phyloP scores from a whole-genome alignment of 2,888 invertebrate genomes.

The Cataglyphis albicans region DNA sequence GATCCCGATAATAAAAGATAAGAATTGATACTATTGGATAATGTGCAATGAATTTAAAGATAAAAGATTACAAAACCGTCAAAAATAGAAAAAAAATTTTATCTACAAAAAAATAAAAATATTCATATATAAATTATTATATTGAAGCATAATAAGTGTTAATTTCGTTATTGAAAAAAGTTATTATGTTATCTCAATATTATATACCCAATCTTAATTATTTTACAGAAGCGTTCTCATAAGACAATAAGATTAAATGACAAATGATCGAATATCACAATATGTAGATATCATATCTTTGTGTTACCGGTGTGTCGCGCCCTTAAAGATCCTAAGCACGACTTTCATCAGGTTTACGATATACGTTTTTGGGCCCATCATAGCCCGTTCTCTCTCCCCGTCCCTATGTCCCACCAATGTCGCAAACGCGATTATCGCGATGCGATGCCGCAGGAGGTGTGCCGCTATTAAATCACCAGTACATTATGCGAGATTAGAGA shows the following conservation, averaged over 20 bases:
- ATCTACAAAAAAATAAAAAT: background rate
- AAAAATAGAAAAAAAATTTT: background rate
- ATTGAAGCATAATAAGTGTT: background rate
- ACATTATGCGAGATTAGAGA: constrained; percentile 83
- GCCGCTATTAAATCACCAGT: constrained; percentile 79
- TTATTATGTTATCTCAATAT: background rate
- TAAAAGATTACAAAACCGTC: background rate
- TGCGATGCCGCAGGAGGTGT: constrained; percentile 46
- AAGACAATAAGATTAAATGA: background rate
- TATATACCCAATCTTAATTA: background rate
- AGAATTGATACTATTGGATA: background rate
- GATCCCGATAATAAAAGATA: background rate
- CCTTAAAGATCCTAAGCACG: background rate
- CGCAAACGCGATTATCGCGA: constrained; percentile 49
- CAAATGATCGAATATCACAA: constrained; percentile 1
- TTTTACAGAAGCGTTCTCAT: background rate
- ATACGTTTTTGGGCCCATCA: constrained; percentile 34
- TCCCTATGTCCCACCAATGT: constrained; percentile 18
- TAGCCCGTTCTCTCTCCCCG: background rate
- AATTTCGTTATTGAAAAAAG: background rate
- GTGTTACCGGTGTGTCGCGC: background rate
- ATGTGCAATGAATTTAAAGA: background rate
- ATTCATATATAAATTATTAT: background rate
- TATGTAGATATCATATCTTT: constrained; percentile 13
- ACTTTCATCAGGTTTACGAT: constrained; percentile 42